Conservation (phyloP, 2,113 vertebrate species). For the Tretioscincus oriximinensis region DNA sequence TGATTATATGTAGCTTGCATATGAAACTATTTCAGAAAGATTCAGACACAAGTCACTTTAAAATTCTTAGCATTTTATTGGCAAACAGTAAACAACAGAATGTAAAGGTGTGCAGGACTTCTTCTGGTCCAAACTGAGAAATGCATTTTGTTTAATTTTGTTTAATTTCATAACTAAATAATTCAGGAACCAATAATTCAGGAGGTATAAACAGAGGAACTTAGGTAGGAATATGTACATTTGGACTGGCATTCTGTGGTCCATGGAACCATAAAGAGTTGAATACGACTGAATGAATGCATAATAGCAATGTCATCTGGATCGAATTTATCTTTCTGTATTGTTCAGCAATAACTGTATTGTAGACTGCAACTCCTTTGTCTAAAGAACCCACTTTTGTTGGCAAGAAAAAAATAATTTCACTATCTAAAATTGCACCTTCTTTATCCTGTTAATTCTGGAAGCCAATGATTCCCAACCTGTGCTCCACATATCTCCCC, state of each 20-base stretch:
- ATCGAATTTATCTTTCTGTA: too few relatives aligned
- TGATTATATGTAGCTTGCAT: too few relatives aligned
- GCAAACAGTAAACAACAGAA: too few relatives aligned
- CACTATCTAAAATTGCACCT: neutral
- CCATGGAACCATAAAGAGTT: too few relatives aligned
- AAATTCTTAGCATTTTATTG: too few relatives aligned
- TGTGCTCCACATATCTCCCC: too few relatives aligned
- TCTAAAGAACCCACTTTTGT: neutral
- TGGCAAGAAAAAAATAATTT: neutral
- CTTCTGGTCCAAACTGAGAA: neutral
- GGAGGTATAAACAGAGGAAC: neutral
- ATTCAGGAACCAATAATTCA: neutral
- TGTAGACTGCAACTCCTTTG: neutral
- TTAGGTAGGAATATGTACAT: neutral
- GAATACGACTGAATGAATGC: too few relatives aligned
- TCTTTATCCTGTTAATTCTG: neutral
- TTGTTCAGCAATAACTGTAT: neutral
- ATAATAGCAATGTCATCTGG: too few relatives aligned
- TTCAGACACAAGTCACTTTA: too few relatives aligned
- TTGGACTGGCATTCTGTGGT: too few relatives aligned
- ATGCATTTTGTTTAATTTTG: neutral
- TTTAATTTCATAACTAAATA: neutral
- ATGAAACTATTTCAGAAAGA: too few relatives aligned
- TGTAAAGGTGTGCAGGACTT: neutral
- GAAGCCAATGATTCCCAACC: too few relatives aligned